A percentile compares a stretch with the other conserved stretches of the same genome.
Evolutionary conservation across 2,797 vertebrate genomes (phyloP).

Genomic region (Artibeus lituratus): DNA sequence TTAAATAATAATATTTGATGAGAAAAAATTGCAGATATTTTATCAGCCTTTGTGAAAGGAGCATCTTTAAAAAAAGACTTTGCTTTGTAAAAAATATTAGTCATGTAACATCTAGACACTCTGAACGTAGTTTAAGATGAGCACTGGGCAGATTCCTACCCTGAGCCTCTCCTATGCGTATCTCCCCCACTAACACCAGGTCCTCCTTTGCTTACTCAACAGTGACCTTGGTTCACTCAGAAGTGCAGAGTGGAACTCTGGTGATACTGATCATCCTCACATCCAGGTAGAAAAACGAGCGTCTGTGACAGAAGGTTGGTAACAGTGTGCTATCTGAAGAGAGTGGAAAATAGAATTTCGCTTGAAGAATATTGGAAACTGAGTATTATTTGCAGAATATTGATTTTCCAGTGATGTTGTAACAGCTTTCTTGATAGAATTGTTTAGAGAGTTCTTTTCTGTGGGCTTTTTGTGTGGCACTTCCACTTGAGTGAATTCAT

Average conservation of each 20-base stretch:
- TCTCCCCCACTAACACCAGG: background rate
- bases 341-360: background rate
- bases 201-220: background rate
- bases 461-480: background rate
- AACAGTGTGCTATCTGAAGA: background rate
- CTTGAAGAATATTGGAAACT: background rate
- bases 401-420: background rate
- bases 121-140: background rate
- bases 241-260: background rate
- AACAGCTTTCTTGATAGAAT: background rate
- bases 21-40: background rate
- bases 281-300: background rate
- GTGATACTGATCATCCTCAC: background rate
- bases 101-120: background rate
- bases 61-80: background rate
- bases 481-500: background rate
- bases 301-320: background rate
- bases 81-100: background rate
- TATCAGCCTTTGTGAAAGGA: background rate
- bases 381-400: background rate
- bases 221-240: background rate
- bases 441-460: background rate
- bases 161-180: background rate
- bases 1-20: background rate
- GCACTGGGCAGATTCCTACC: background rate